Evolutionary conservation across 2,113 vertebrate species (phyloP).

Genomic region (Notechis scutatus): DNA sequence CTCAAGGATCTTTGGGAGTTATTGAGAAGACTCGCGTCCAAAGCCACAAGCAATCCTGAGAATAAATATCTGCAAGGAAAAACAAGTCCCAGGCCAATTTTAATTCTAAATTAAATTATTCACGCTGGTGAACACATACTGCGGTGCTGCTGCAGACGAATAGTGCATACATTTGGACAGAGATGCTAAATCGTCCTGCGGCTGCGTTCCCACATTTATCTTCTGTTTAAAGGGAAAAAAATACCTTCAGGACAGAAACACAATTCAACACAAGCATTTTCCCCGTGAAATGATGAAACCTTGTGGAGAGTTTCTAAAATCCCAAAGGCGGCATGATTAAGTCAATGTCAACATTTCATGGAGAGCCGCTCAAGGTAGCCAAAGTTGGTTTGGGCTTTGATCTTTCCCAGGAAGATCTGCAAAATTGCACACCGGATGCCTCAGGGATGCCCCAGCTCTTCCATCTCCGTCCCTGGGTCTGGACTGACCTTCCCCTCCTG

Average conservation of each 20-base stretch:
- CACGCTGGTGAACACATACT: not conserved
- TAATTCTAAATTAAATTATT: not conserved
- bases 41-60: not conserved
- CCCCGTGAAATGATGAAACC: not conserved
- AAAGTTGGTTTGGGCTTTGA: too few species aligned
- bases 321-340: not conserved
- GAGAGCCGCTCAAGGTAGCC: not conserved
- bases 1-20: not conserved
- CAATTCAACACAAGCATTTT: not conserved
- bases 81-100: not conserved
- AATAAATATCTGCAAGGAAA: not conserved
- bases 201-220: not conserved
- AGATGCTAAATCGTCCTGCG: not conserved
- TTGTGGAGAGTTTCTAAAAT: not conserved
- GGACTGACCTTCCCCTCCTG: not conserved
- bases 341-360: not conserved
- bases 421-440: not conserved
- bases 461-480: not conserved
- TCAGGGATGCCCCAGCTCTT: not conserved
- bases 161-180: not conserved
- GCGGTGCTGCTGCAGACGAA: not conserved
- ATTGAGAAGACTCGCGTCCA: not conserved
- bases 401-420: too few species aligned
- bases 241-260: not conserved
- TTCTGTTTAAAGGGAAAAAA: not conserved